Base-by-base conservation (phyloP, 1,140 invertebrate species). In the Scaptomyza hsui region DNA sequence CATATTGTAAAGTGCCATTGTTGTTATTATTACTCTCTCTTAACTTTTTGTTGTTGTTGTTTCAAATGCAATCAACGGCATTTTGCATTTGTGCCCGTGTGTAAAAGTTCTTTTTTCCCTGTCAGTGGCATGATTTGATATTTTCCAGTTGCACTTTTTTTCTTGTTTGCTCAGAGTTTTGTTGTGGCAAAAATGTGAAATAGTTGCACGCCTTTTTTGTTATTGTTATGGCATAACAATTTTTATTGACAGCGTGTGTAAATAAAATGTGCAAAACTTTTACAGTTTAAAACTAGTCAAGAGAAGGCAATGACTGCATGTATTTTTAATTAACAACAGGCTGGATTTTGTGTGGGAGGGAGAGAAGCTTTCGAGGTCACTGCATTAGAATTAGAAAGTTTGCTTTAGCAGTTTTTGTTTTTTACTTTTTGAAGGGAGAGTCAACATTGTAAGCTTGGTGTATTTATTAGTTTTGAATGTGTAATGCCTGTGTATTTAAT, bases 291-390 rank as follows among this genome's bases (percentile, higher is more conserved):
- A 52, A 47, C 35, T 2, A 63, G 41, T 24, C 44, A 32, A 18
- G 42, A 2, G 19, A 13, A 9, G 35, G 32, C 32, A 53, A 55
- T 45, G 52, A 79, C 63, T 71, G 49, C 63, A 62, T 55, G 29
- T 63, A 52, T 67, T 78, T 83, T 74, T 75, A 78, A 81, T 83
- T 70, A 71, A 74, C 63, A 83, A 52, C 63, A 60, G 68, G 32
- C 65, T 39, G 16, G 2, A 3, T 9, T 29, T 24, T 16, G 41
- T 16, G 48, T 7, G 42, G 47, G 5, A 1, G 13, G 32, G n/a
- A 12, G 15, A 4, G 10, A 35, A 16, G 15, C 16, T 21, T 44
- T 32, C 15, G 21, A 35, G 35, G 47, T 61, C 37, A 68, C 32
- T 47, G 32, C 7, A 12, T 72, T 72, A 19, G 42, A 48, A 53